Base-by-base conservation (phyloP, 2,113 vertebrate species). In the Plecotus auritus region DNA sequence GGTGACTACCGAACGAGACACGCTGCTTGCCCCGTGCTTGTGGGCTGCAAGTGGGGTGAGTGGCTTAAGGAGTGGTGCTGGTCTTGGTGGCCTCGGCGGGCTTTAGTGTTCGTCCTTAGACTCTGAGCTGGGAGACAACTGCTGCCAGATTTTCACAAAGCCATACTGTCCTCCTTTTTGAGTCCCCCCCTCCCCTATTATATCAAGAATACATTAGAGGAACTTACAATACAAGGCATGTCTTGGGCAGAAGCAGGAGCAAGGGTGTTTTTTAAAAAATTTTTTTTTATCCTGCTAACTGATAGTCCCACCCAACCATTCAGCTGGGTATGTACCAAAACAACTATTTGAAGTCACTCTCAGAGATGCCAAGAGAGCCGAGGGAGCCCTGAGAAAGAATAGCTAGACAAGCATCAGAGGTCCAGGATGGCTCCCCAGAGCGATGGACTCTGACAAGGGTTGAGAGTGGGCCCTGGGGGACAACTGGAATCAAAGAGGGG, bases 1-100 rank as follows among this genome's bases (percentile, higher is more conserved):
- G 99, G 99, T 37, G 99, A 99, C 97, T 99, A 99, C 10, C 98
- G 99, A 92, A 99, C 99, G 1, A 98, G 99, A 86, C 99, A 99
- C 0, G 99, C 99, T 32, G 99, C 99, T 88, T 99, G 99, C 66
- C 99, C 99, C 0, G 99, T 99, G 51, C 98, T 99, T 96, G 99
- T 99, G 78, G 99, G 99, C 47, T 99, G 99, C 97, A 99, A 99
- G 98, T 99, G 99, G 99, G 99, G 99, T 99, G 97, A 99, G 99
- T 99, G 47, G 54, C 69, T n/a, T 9, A 11, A n/a, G 28, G 47
- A 40, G 20, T 32, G 5, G 12, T 12, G 4, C 7, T 66, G 86
- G 54, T 35, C 4, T 9, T 35, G 54, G 76, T 56, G 37, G 37
- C 37, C 66, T 59, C 30, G 22, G 45, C n/a, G 64, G 54, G 26